These are phyloP conservation scores for Dendrolimus pini DNA, from an alignment of 2,888 invertebrate species.

Conservation along the genomic window DNA sequence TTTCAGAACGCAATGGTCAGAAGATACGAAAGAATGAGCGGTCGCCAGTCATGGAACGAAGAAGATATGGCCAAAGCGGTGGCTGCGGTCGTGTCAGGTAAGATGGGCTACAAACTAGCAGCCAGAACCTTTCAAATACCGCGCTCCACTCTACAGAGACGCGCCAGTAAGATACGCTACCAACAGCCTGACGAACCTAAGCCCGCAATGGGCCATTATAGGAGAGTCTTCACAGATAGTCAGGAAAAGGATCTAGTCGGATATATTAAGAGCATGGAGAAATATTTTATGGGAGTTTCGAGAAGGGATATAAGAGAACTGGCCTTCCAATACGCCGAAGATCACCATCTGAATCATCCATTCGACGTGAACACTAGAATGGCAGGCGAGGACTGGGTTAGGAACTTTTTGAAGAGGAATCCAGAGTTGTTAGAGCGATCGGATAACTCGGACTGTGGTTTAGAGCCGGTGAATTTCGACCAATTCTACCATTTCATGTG, in stretches of 20 bases:
- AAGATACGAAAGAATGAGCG: constrained; percentile 72
- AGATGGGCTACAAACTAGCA: constrained; percentile 71
- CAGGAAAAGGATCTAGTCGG: constrained; percentile 69
- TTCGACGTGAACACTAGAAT: constrained; percentile 66
- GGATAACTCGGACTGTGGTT: constrained; percentile 44
- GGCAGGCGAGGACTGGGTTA: constrained; percentile 72
- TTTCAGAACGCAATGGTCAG: constrained; percentile 69
- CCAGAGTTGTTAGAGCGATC: constrained; percentile 58
- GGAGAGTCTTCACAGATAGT: constrained; percentile 66
- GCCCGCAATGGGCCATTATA: constrained; percentile 66
- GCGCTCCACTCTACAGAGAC: constrained; percentile 63
- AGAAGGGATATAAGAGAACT: constrained; percentile 63
- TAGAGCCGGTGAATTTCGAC: constrained; percentile 69
- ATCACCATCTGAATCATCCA: constrained; percentile 59
- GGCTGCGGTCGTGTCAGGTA: constrained; percentile 68
- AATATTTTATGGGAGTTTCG: constrained; percentile 68
- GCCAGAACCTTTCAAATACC: constrained; percentile 69
- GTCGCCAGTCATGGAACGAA: constrained; percentile 70
- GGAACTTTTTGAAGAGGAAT: constrained; percentile 67
- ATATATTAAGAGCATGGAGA: constrained; percentile 70
- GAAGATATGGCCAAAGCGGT: constrained; percentile 71
- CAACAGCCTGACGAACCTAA: constrained; percentile 62
- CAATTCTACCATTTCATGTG: constrained; percentile 73
- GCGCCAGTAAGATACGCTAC: constrained; percentile 67
- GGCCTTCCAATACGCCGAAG: constrained; percentile 71